Evolutionary conservation across 2,888 invertebrate species (phyloP).

Genomic region (Torymus aiolomorphi): DNA sequence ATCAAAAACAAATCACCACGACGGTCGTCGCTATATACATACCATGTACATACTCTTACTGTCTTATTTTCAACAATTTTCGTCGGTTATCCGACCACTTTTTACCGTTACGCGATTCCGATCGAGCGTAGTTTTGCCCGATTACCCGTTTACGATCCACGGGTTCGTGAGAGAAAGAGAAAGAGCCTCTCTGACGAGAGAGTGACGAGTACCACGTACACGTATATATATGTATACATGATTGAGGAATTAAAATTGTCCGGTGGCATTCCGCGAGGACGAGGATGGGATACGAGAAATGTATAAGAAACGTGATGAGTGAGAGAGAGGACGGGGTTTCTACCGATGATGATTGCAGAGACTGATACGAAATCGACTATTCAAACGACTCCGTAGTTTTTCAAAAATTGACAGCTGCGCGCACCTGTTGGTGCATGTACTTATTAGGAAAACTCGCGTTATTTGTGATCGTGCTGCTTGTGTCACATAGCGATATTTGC

Average conservation of each 20-base stretch:
- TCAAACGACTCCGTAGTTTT: too few species aligned
- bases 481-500: too few species aligned
- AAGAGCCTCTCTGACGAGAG: neutral
- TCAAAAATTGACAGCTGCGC: too few species aligned
- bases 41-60: neutral
- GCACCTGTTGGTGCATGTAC: too few species aligned
- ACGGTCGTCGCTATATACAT: too few species aligned
- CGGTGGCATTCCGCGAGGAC: slow-evolving; percentile 54
- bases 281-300: neutral
- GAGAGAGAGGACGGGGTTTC: neutral
- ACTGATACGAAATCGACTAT: too few species aligned
- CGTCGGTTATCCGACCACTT: slow-evolving; percentile 42
- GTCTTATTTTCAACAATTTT: slow-evolving; percentile 42
- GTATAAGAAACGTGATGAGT: slow-evolving; percentile 16
- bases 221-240: slow-evolving; percentile 43
- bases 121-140: slow-evolving; percentile 28
- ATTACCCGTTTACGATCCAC: slow-evolving; percentile 28
- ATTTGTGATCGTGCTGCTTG: too few species aligned
- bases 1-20: too few species aligned
- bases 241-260: slow-evolving; percentile 72
- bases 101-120: neutral
- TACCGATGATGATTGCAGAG: neutral
- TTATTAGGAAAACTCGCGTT: too few species aligned
- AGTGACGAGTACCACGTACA: slow-evolving; percentile 17
- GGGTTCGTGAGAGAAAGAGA: slow-evolving; percentile 13